phyloP scores from a whole-genome alignment of 2,888 invertebrate species.

The Parasteatoda lunata region DNA sequence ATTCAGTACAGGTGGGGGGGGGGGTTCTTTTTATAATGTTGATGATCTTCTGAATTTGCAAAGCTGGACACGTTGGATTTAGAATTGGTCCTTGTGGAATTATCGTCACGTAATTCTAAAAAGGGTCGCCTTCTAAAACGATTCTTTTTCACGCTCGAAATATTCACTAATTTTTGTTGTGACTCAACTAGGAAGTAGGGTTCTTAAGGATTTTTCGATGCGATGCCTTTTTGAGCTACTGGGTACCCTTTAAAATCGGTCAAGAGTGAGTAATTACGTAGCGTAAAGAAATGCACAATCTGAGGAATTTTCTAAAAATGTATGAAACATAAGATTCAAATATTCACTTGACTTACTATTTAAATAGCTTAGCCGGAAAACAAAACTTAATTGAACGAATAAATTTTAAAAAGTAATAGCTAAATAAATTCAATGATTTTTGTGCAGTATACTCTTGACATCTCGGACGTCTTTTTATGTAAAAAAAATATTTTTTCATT shows the following conservation, averaged over 20 bases:
- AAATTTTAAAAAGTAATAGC: no score
- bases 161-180: background rate
- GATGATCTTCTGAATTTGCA: background rate
- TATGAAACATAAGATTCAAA: no score
- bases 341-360: no score
- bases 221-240: background rate
- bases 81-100: background rate
- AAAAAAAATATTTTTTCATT: no score
- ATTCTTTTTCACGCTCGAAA: background rate
- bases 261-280: background rate
- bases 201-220: background rate
- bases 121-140: background rate
- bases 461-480: no score
- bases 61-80: background rate
- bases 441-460: no score
- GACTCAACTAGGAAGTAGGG: slow-evolving; percentile 1
- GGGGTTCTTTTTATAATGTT: background rate
- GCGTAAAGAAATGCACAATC: no score
- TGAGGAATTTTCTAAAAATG: no score
- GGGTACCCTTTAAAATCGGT: background rate
- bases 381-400: no score
- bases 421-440: no score
- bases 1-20: slow-evolving; percentile 25
- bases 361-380: no score
- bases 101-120: slow-evolving; percentile 1